Conservation (phyloP, 1,140 invertebrate genomes). For the Nasonia giraulti region DNA sequence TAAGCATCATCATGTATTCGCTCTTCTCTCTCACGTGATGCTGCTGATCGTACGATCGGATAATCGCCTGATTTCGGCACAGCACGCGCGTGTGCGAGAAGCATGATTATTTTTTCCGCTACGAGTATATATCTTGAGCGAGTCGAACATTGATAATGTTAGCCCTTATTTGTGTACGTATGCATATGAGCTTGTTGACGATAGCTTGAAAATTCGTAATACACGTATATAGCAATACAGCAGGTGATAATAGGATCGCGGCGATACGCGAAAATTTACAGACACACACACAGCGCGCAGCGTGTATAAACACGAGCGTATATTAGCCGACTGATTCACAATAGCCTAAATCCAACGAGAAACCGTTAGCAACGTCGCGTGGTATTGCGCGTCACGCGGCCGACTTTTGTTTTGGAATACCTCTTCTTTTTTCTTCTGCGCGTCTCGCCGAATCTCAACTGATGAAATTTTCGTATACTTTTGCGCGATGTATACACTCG, state of each 20-base stretch:
- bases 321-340: slow-evolving; percentile 10
- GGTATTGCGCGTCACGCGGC: background rate
- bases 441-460: background rate
- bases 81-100: no score
- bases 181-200: no score
- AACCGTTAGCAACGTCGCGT: slow-evolving; percentile 25
- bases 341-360: background rate
- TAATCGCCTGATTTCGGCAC: background rate
- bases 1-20: background rate
- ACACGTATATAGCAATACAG: no score
- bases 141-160: no score
- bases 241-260: no score
- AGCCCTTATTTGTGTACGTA: no score
- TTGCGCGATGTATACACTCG: no score
- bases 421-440: background rate
- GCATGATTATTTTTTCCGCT: no score
- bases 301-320: slow-evolving; percentile 22
- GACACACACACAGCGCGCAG: background rate
- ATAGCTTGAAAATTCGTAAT: no score
- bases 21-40: background rate
- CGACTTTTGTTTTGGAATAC: slow-evolving; percentile 29
- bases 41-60: background rate
- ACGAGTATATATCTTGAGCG: no score
- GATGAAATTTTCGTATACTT: no score
- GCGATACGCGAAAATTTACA: no score